Evolutionary conservation across 2,797 vertebrate species (phyloP).

Genomic region (Fundulus diaphanus): DNA sequence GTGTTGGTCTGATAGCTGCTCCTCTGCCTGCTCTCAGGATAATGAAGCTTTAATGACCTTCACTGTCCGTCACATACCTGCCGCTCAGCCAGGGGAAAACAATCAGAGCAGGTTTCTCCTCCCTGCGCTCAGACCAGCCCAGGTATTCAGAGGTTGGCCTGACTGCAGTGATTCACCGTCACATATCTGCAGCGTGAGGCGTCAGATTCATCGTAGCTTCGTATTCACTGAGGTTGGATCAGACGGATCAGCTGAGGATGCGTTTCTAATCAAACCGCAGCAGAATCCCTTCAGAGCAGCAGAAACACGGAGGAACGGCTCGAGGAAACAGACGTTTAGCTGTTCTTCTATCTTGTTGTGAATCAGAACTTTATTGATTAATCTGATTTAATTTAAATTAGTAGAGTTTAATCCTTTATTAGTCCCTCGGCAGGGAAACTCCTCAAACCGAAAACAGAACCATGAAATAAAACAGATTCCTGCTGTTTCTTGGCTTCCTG

Average conservation of each 20-base stretch:
- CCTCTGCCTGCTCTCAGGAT: background rate
- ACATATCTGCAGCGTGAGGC: background rate
- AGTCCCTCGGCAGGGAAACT: too few relatives aligned
- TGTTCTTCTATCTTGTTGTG: too few relatives aligned
- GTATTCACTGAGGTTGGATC: too few relatives aligned
- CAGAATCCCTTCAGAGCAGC: too few relatives aligned
- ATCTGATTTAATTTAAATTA: background rate
- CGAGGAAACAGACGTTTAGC: too few relatives aligned
- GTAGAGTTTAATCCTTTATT: too few relatives aligned
- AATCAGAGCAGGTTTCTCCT: background rate
- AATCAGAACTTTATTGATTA: background rate
- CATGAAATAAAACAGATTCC: background rate
- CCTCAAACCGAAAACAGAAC: background rate
- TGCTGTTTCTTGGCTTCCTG: too few relatives aligned
- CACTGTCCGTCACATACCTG: background rate
- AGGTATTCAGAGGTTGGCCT: background rate
- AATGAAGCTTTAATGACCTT: background rate
- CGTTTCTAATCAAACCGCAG: background rate
- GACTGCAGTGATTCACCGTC: background rate
- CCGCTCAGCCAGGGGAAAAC: background rate
- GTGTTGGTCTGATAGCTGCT: background rate
- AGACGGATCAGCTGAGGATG: background rate
- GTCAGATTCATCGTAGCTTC: background rate
- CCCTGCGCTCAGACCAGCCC: background rate
- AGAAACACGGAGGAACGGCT: background rate